phyloP scores from a whole-genome alignment of 2,797 vertebrate species.

The Poeciliopsis gracilis region DNA sequence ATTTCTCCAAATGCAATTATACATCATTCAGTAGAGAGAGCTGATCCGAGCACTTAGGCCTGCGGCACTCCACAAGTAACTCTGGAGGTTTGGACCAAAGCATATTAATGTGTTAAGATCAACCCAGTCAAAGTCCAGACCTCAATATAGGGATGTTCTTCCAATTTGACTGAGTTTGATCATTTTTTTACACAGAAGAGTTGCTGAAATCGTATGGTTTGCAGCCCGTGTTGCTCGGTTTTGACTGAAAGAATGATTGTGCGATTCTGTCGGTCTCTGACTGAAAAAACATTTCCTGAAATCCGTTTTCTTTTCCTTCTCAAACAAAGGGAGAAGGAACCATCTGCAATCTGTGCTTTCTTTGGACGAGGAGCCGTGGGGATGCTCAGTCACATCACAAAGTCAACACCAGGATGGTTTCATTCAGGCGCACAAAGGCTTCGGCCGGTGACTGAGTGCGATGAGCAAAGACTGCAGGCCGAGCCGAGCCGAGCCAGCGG shows the following conservation, averaged over 20 bases:
- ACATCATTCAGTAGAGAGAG: not conserved
- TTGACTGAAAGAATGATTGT: not conserved
- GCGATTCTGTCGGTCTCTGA: not conserved
- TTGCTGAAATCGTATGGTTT: not conserved
- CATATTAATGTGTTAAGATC: not conserved
- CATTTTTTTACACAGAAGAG: not conserved
- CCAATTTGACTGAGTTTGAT: not conserved
- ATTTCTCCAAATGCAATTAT: not conserved
- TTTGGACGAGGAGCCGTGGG: conserved; percentile 21
- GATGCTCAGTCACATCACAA: conserved; percentile 29
- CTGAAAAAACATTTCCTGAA: conserved; percentile 37
- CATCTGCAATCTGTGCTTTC: conserved; percentile 42
- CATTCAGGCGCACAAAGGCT: conserved; percentile 61
- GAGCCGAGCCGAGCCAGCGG: conserved; percentile 16
- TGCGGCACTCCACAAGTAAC: not conserved
- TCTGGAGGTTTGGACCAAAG: not conserved
- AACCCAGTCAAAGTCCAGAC: not conserved
- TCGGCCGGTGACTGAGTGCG: conserved; percentile 10
- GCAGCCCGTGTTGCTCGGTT: not conserved
- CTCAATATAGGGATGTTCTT: not conserved
- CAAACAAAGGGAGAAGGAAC: conserved; percentile 42
- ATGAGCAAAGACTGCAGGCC: conserved; percentile 45
- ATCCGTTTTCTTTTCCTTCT: conserved; percentile 29
- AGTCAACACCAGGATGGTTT: conserved; percentile 47
- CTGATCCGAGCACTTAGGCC: not conserved